Conservation (phyloP, 2,888 invertebrate species). For the Latrodectus hesperus region DNA sequence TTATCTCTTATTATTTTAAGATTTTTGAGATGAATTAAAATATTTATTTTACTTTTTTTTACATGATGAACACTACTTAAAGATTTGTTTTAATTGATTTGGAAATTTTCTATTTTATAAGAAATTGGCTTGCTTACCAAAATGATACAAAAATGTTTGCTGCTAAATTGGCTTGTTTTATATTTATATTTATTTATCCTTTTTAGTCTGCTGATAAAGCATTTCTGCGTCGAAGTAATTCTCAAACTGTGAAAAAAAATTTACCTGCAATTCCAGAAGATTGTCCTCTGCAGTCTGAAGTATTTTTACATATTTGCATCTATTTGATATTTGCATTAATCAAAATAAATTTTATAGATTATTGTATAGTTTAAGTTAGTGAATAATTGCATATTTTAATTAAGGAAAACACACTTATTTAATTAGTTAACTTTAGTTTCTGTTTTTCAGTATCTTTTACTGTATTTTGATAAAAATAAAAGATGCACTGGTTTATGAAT, state of each 20-base stretch:
- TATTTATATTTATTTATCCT: not conserved
- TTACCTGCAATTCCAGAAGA: constrained; percentile 75
- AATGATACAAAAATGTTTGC: not conserved
- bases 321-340: too few species aligned
- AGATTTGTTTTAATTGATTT: too few species aligned
- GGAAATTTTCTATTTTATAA: too few species aligned
- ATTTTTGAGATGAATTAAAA: too few species aligned
- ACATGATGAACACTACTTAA: too few species aligned
- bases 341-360: not conserved
- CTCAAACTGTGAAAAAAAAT: constrained; percentile 72
- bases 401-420: too few species aligned
- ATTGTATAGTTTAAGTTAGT: not conserved
- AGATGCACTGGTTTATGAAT: constrained; percentile 74
- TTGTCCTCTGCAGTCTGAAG: constrained; percentile 54
- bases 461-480: constrained; percentile 74
- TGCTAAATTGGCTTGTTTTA: not conserved
- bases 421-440: too few species aligned
- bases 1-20: too few species aligned
- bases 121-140: too few species aligned
- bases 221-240: constrained; percentile 79
- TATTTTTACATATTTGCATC: constrained; percentile 5
- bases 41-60: too few species aligned
- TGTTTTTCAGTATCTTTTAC: too few species aligned
- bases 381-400: not conserved
- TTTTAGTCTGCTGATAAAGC: constrained; percentile 74